These are phyloP conservation scores for Netelia melanura DNA, from an alignment of 2,888 invertebrate species.

Conservation along the genomic window DNA sequence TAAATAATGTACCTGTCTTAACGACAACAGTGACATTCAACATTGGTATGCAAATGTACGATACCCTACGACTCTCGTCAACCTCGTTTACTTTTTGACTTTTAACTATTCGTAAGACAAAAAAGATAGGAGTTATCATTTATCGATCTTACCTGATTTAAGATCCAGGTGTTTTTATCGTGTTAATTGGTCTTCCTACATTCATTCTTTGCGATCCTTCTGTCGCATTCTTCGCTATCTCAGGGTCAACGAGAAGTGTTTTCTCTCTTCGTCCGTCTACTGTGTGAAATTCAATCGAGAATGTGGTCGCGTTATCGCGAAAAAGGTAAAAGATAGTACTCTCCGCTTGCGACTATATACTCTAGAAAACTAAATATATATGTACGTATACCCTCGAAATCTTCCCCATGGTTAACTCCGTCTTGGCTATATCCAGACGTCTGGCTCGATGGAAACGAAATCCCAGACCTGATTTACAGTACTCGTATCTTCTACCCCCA, in stretches of 20 bases:
- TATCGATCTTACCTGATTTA: conserved; percentile 39
- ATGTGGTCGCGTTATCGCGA: conserved; percentile 55
- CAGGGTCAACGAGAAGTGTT: conserved; percentile 66
- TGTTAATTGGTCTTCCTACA: conserved; percentile 7
- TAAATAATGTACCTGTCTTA: not conserved
- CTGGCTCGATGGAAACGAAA: conserved; percentile 57
- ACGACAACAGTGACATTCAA: conserved; percentile 57
- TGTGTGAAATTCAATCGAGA: conserved; percentile 68
- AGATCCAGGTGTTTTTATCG: conserved; percentile 14
- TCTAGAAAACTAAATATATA: conserved; percentile 4
- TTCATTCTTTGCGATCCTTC: conserved; percentile 23
- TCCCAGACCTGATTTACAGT: conserved; percentile 62
- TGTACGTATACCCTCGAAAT: conserved; percentile 17
- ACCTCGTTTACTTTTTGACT: conserved; percentile 23
- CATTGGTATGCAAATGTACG: conserved; percentile 64
- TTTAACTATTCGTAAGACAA: too few species aligned
- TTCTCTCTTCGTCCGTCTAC: not conserved
- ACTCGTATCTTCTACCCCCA: conserved; percentile 36
- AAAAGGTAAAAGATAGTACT: conserved; percentile 44
- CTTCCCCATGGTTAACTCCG: conserved; percentile 28
- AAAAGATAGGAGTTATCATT: not conserved
- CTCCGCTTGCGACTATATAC: conserved; percentile 45
- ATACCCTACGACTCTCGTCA: conserved; percentile 7
- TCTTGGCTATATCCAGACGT: conserved; percentile 33
- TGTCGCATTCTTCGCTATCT: conserved; percentile 48